A percentile compares a stretch with the other conserved stretches of the same genome.
Evolutionary conservation across 1,140 invertebrate genomes (phyloP).

Genomic region (Charaxes varanes): DNA sequence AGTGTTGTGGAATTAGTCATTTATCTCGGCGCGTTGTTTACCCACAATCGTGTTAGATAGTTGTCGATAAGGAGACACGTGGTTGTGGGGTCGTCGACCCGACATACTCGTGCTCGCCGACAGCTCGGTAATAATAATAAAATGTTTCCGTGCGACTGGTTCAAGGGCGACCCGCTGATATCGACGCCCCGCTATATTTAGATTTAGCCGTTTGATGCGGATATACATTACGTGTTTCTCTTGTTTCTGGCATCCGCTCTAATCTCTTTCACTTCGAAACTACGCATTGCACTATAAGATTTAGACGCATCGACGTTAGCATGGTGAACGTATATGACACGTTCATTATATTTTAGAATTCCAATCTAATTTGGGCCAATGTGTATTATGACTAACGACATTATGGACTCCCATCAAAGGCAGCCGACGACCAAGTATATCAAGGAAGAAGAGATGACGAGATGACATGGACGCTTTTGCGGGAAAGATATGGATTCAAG

Average conservation of each 20-base stretch:
- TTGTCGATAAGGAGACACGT: constrained; percentile 74
- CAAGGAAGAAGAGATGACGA: too few relatives aligned
- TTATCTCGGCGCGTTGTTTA: constrained; percentile 70
- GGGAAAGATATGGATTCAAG: too few relatives aligned
- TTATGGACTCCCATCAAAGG: too few relatives aligned
- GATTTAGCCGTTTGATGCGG: constrained; percentile 68
- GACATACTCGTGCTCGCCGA: constrained; percentile 71
- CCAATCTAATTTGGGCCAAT: too few relatives aligned
- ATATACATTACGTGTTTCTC: constrained; percentile 40
- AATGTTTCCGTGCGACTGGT: constrained; percentile 74
- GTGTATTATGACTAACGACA: too few relatives aligned
- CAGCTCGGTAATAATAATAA: constrained; percentile 74
- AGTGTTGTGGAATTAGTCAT: constrained; percentile 69
- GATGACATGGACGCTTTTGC: too few relatives aligned
- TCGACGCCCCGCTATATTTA: constrained; percentile 73
- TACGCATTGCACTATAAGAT: too few relatives aligned
- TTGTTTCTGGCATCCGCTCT: constrained; percentile 21
- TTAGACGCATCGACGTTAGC: too few relatives aligned
- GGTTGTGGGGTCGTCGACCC: constrained; percentile 67
- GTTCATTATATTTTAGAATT: too few relatives aligned
- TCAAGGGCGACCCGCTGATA: constrained; percentile 73
- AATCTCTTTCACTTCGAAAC: constrained; percentile 3
- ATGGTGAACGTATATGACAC: too few relatives aligned
- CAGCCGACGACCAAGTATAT: too few relatives aligned
- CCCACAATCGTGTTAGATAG: constrained; percentile 73